A percentile compares a stretch with the other conserved stretches of the same genome.
phyloP scores from a whole-genome alignment of 2,797 vertebrate species.

The Taeniopygia guttata region DNA sequence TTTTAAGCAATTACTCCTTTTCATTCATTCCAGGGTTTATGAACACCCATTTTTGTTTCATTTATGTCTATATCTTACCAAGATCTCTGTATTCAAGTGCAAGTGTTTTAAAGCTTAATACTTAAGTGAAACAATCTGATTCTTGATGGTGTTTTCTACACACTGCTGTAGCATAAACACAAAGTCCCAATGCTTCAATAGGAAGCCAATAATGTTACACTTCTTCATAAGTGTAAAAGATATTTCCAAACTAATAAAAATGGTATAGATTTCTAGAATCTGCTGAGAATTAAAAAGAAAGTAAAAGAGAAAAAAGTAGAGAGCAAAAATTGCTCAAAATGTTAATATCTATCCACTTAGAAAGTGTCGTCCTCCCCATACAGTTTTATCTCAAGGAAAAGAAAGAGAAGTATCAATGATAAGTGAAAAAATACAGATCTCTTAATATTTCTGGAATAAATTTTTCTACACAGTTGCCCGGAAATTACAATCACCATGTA shows the following conservation, averaged over 20 bases:
- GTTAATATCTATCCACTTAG: neutral
- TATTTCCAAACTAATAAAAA: neutral
- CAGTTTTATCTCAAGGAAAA: neutral
- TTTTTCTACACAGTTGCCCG: neutral
- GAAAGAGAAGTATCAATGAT: neutral
- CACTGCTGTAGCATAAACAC: neutral
- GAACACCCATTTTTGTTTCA: neutral
- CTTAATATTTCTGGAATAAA: neutral
- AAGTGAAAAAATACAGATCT: neutral
- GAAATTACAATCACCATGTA: neutral
- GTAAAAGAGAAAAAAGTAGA: neutral
- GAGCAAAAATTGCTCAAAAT: neutral
- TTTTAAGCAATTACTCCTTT: neutral
- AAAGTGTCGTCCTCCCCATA: accelerated
- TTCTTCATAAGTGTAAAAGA: neutral
- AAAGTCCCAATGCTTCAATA: neutral
- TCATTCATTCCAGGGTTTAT: neutral
- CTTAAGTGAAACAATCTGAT: neutral
- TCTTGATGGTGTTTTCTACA: neutral
- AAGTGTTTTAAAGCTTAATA: neutral
- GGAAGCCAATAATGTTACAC: neutral
- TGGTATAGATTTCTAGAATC: neutral
- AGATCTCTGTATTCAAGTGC: neutral
- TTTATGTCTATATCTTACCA: neutral
- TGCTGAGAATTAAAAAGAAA: neutral